Evolutionary conservation across 2,113 vertebrate genomes (phyloP), one percentile per base, ranked within the genome.

Genomic region (Sardina pilchardus): DNA sequence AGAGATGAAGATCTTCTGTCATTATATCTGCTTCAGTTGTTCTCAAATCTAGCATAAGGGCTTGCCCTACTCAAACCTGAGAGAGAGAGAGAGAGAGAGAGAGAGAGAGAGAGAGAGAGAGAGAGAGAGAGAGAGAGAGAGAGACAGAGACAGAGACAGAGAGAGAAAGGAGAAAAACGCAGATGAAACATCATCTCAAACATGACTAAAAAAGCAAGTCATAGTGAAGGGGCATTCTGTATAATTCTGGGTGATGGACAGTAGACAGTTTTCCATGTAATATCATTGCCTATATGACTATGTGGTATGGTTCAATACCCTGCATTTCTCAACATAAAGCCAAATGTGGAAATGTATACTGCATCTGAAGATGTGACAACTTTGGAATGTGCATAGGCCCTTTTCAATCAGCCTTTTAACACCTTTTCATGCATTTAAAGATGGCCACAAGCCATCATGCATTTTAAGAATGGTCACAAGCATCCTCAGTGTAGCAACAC

Each of bases 51-150:
- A 86, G 94, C 92, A 82, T 96, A 96, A 0, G 91, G 93, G 84
- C 94, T 95, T 78, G 85, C 90, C 21, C 91, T 93, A 83, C 82
- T 89, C n/a, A 96, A 92, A 86, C 95, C 95, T 96, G 21, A 91
- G 3, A 89, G 88, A 63, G 78, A 86, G 71, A 83, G 48, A 42
- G 44, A 88, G 44, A 83, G 34, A 85, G 47, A 81, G 44, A 82
- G 17, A 36, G n/a, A 67, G 17, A 89, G 50, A 82, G 30, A 85
- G 56, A 81, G 50, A 71, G 8, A n/a, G 24, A 47, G 24, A 78
- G 67, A 86, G 47, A 56, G 56, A 63, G 63, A 67, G 63, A 67
- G 63, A 67, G 63, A 4, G 24, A 30, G 9, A 12, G 26, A 12
- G 42, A 85, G 47, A 81, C 44, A 81, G 16, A 36, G 24, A 67